A percentile compares a stretch with the other conserved stretches of the same genome.
Evolutionary conservation across 2,113 vertebrate genomes (phyloP).

Genomic region (Siphamia tubifer): DNA sequence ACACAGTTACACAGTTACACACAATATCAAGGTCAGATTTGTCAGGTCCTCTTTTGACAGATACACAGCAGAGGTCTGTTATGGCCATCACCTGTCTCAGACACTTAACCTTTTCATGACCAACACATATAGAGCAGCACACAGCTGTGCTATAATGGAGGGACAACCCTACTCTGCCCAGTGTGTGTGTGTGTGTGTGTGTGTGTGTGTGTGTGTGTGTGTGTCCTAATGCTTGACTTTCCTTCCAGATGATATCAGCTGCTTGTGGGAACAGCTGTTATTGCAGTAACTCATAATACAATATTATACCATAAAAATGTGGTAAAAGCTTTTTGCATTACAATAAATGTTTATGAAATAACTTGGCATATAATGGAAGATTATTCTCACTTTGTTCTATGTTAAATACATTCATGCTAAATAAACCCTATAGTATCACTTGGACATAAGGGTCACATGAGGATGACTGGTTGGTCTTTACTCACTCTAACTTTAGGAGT

Average conservation of each 20-base stretch:
- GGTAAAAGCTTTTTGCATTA: neutral
- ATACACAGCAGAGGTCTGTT: neutral
- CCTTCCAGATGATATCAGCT: neutral
- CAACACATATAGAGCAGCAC: neutral
- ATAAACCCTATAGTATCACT: neutral
- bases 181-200: too few relatives aligned
- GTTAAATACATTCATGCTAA: neutral
- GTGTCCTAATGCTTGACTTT: neutral
- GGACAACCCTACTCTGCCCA: neutral
- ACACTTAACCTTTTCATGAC: constrained; percentile 17
- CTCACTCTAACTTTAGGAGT: neutral
- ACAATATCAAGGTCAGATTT: constrained; percentile 6
- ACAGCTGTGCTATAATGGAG: constrained; percentile 2
- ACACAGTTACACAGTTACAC: neutral
- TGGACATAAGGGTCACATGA: too few relatives aligned
- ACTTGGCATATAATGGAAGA: neutral
- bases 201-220: neutral
- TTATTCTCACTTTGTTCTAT: neutral
- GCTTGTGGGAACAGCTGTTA: neutral
- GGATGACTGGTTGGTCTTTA: neutral
- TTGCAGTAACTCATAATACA: neutral
- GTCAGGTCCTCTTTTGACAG: neutral
- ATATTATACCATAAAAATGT: neutral
- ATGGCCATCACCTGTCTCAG: constrained; percentile 25
- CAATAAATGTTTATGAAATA: neutral